Evolutionary conservation across 2,113 vertebrate species (phyloP).

Genomic region (Ancistrus triradiatus): DNA sequence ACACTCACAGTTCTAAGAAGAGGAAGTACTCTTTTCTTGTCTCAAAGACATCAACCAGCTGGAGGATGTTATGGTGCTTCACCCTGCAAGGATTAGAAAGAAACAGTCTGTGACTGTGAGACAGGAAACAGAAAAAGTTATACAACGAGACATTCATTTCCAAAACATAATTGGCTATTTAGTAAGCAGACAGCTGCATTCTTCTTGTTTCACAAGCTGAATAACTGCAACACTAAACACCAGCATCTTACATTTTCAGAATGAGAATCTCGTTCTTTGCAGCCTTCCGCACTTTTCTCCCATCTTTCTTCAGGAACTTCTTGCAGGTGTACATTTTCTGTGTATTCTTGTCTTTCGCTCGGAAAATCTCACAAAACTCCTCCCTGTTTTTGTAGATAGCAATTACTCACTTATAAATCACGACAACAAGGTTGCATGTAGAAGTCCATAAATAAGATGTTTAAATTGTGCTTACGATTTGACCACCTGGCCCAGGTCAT

Average conservation of each 20-base stretch:
- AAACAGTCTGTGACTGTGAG: slow-evolving; percentile 33
- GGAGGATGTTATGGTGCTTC: slow-evolving; percentile 96
- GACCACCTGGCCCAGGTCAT: slow-evolving; percentile 96
- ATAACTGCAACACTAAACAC: background rate
- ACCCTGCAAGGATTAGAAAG: slow-evolving; percentile 71
- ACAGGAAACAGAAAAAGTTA: slow-evolving; percentile 29
- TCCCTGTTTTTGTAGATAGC: slow-evolving; percentile 71
- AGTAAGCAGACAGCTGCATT: background rate
- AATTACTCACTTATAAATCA: slow-evolving; percentile 1
- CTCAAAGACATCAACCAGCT: slow-evolving; percentile 94
- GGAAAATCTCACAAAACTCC: slow-evolving; percentile 97
- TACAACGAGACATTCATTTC: slow-evolving; percentile 15
- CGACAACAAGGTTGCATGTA: background rate
- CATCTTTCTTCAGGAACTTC: slow-evolving; percentile 96
- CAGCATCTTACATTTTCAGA: slow-evolving; percentile 82
- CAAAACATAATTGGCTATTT: background rate
- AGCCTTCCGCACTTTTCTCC: slow-evolving; percentile 94
- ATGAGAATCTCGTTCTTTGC: slow-evolving; percentile 98
- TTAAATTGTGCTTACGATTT: slow-evolving; percentile 86
- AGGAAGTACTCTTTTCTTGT: slow-evolving; percentile 98
- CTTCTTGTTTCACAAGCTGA: background rate
- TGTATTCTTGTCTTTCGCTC: slow-evolving; percentile 92
- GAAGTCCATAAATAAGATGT: background rate
- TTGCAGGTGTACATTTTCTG: slow-evolving; percentile 97
- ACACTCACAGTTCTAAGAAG: slow-evolving; percentile 95